These are phyloP conservation scores for Pangasius krempfi DNA, from an alignment of 2,797 vertebrate species.

Conservation along the genomic window DNA sequence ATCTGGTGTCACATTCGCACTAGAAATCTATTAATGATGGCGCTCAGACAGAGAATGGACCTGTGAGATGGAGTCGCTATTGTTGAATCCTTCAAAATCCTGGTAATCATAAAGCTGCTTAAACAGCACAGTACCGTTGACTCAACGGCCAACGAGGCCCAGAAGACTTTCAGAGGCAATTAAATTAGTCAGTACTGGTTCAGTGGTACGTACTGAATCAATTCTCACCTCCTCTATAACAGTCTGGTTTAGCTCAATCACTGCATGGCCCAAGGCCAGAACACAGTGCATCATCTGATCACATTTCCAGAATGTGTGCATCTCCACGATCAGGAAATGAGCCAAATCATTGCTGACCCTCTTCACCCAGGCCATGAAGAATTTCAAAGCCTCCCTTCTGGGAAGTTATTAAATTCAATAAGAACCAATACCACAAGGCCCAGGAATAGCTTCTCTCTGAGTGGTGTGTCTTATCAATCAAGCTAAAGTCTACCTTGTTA, in stretches of 20 bases:
- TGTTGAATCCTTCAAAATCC: not conserved
- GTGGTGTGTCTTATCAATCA: not conserved
- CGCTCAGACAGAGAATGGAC: not conserved
- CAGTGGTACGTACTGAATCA: not conserved
- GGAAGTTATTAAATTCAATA: not conserved
- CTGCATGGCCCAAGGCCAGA: not conserved
- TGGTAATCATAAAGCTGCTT: not conserved
- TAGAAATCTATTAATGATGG: not conserved
- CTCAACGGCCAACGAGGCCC: too few species aligned
- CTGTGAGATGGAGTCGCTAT: not conserved
- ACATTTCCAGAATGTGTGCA: not conserved
- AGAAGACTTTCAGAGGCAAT: not conserved
- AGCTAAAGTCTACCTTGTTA: not conserved
- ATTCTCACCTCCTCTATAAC: not conserved
- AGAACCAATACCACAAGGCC: not conserved
- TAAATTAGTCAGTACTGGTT: not conserved
- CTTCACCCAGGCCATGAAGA: not conserved
- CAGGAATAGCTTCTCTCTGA: not conserved
- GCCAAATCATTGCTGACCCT: not conserved
- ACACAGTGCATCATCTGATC: not conserved
- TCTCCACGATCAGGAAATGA: not conserved
- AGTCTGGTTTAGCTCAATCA: not conserved
- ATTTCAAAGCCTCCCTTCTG: not conserved
- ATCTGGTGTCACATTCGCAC: not conserved
- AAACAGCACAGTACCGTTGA: not conserved